Base-by-base conservation (phyloP, 2,888 invertebrate genomes). In the Lasius fuliginosus region DNA sequence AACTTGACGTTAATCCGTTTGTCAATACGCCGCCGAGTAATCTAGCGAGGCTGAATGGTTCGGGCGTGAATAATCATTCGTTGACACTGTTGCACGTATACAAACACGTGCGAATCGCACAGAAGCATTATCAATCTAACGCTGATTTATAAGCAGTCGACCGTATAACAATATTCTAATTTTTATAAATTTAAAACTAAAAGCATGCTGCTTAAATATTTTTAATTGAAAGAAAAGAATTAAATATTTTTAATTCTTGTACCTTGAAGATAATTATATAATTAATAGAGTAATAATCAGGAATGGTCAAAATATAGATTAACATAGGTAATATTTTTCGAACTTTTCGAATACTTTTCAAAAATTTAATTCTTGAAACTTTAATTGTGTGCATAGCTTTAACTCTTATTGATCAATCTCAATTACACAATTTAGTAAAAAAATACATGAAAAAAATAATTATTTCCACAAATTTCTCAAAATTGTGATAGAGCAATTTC, bases 21-120 rank as follows among this genome's bases (percentile, higher is more conserved):
- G 87, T 89, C 90, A 71, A 90, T 88, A 88, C 86, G 86, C 85
- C 85, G 73, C 68, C 56, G 81, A 49, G 60, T 88, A 88, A 87
- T 88, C 85, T 73, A 71, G 30, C 86, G 86, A 88, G 77, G 83
- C 86, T 77, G 60, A 87, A 89, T 62, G 83, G 71, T 65, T 42
- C 46, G 23, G 40, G 62, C 89, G 83, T 88, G 89, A 84, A 90
- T 87, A 89, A 90, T 90, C 87, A 82, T 65, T 62, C 82, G 84
- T 74, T 69, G 81, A 62, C 79, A 68, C 76, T 64, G 73, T 79
- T 49, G 49, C 36, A 30, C 36, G 23, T 23, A 11, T 42, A 11
- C 40, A 15, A 40, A 68, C 9, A 33, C 9, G 23, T 27, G 27
- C 8, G 30, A 75, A n/a, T 1, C 33, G 18, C 49, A n/a, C 15